These are phyloP conservation scores for Archips xylosteana DNA, from an alignment of 2,888 invertebrate genomes.

Conservation along the genomic window DNA sequence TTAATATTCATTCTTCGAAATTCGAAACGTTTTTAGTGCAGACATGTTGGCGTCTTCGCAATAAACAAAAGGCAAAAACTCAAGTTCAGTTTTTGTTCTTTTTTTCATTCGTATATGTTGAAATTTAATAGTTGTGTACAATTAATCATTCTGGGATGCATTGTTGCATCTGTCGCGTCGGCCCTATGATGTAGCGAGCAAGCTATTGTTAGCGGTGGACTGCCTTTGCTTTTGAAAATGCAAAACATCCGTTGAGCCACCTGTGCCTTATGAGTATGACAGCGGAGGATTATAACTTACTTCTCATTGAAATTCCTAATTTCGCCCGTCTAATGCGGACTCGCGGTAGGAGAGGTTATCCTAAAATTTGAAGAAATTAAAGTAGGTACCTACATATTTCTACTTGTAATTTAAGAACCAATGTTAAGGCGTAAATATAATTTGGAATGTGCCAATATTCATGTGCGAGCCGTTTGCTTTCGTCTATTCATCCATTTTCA, in stretches of 20 bases:
- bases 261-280: slow-evolving; percentile 59
- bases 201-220: slow-evolving; percentile 70
- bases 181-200: slow-evolving; percentile 65
- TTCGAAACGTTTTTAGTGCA: slow-evolving; percentile 82
- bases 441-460: not conserved
- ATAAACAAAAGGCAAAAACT: slow-evolving; percentile 82
- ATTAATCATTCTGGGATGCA: slow-evolving; percentile 78
- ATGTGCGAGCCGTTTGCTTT: not conserved
- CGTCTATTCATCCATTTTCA: not conserved
- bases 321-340: not conserved
- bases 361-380: not conserved
- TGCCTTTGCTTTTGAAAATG: slow-evolving; percentile 65
- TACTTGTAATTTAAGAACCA: not conserved
- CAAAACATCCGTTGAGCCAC: slow-evolving; percentile 68
- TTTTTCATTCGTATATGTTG: slow-evolving; percentile 73
- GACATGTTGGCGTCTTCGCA: slow-evolving; percentile 83
- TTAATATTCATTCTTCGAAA: slow-evolving; percentile 82
- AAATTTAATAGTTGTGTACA: slow-evolving; percentile 72
- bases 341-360: no score
- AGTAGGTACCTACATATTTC: not conserved
- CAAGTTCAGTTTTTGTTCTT: slow-evolving; percentile 67
- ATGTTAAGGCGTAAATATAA: not conserved
- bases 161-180: slow-evolving; percentile 81
- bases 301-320: slow-evolving; percentile 14
- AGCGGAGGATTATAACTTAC: slow-evolving; percentile 50